phyloP scores from a whole-genome alignment of 2,113 vertebrate genomes.

The Cisticola juncidis region DNA sequence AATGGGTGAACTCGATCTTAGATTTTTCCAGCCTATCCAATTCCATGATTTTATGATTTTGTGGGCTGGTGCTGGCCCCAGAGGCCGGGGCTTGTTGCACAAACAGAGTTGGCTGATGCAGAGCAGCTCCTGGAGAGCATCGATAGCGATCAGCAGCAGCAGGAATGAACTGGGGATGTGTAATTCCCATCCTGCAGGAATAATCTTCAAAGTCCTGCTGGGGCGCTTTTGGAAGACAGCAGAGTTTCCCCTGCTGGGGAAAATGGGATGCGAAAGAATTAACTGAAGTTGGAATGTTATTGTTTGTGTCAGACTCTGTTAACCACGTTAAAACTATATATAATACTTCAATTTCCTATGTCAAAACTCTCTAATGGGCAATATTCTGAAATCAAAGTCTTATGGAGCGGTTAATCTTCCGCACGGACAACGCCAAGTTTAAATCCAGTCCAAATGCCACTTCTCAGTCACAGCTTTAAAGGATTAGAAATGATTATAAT shows the following conservation, averaged over 20 bases:
- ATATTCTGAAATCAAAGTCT: constrained; percentile 65
- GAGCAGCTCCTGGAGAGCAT: constrained; percentile 54
- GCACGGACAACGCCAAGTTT: constrained; percentile 77
- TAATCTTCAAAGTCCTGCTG: constrained; percentile 71
- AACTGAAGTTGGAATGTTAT: constrained; percentile 66
- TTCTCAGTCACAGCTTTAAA: constrained; percentile 82
- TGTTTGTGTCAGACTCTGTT: constrained; percentile 74
- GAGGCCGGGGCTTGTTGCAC: constrained; percentile 15
- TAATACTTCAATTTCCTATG: constrained; percentile 75
- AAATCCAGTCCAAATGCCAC: constrained; percentile 81
- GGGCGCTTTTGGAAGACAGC: constrained; percentile 42
- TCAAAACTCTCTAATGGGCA: constrained; percentile 73
- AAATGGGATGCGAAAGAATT: constrained; percentile 68
- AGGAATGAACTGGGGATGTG: constrained; percentile 47
- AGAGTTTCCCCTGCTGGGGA: constrained; percentile 45
- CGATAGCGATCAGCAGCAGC: constrained; percentile 39
- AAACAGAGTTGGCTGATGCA: constrained; percentile 39
- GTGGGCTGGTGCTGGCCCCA: neutral
- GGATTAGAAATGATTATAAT: constrained; percentile 76
- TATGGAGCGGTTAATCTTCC: constrained; percentile 67
- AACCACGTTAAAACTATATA: constrained; percentile 69
- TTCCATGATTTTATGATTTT: neutral
- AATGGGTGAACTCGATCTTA: neutral
- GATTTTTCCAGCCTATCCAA: neutral
- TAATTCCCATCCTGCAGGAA: constrained; percentile 63